A percentile compares a stretch with the other conserved stretches of the same genome.
Evolutionary conservation across 1,140 invertebrate genomes (phyloP).

Genomic region (Spodoptera frugiperda): DNA sequence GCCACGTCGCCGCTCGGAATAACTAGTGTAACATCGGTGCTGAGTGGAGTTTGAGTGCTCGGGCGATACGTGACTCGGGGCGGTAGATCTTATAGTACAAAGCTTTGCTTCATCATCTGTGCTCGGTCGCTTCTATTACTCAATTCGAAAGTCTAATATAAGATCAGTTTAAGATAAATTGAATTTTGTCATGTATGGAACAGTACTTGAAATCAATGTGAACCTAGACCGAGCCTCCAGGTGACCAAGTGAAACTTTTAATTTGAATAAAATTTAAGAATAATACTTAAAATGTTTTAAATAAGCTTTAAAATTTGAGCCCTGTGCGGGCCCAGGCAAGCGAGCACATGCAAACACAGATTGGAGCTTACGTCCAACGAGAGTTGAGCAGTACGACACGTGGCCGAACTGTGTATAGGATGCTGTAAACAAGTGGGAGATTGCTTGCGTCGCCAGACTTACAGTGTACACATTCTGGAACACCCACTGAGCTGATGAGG

Average conservation of each 20-base stretch:
- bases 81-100: conserved; percentile 47
- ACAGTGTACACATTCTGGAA: no score
- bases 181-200: not conserved
- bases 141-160: not conserved
- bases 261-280: conserved; percentile 21
- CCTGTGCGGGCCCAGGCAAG: conserved; percentile 58
- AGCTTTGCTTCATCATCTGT: conserved; percentile 45
- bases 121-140: not conserved
- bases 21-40: conserved; percentile 55
- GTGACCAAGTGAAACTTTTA: conserved; percentile 25
- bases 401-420: no score
- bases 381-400: conserved; percentile 22
- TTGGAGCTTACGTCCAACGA: conserved; percentile 5
- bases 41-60: conserved; percentile 62
- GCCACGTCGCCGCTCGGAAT: conserved; percentile 26
- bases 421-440: no score
- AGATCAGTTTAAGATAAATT: not conserved
- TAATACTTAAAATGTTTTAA: conserved; percentile 31
- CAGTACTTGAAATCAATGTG: not conserved
- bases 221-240: not conserved
- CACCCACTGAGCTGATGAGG: no score
- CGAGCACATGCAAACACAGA: conserved; percentile 64
- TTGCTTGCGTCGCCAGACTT: no score
- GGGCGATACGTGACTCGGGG: conserved; percentile 60
- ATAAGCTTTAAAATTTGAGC: conserved; percentile 34